These are phyloP conservation scores for Echinometra lucunter DNA, from an alignment of 53 echinoderm and acorn worm species.

Conservation along the genomic window DNA sequence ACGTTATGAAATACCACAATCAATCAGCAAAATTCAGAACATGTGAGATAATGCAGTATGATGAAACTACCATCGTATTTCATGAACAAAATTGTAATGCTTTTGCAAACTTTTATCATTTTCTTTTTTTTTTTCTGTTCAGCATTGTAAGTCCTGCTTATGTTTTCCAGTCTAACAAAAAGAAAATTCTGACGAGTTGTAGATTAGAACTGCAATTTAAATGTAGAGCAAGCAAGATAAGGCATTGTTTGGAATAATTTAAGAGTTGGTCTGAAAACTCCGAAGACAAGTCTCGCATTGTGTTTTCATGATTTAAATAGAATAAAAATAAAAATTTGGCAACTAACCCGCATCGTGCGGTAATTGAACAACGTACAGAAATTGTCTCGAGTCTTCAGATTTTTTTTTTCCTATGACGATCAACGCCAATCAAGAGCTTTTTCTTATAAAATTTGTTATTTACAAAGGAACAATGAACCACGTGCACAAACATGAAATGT, in stretches of 20 bases:
- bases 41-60: background rate
- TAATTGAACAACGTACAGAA: background rate
- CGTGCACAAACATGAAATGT: constrained; percentile 24
- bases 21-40: background rate
- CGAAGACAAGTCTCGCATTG: background rate
- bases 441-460: constrained; percentile 63
- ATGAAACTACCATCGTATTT: background rate
- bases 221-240: constrained; percentile 38
- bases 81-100: constrained; percentile 10
- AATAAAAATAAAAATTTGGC: constrained; percentile 58
- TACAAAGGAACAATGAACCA: constrained; percentile 47
- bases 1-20: background rate
- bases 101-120: background rate
- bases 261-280: constrained; percentile 36
- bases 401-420: constrained; percentile 52
- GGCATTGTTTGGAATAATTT: constrained; percentile 42
- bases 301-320: constrained; percentile 20
- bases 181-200: constrained; percentile 35
- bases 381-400: constrained; percentile 5
- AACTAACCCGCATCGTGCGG: background rate
- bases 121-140: background rate
- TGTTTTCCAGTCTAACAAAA: background rate
- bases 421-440: constrained; percentile 55
- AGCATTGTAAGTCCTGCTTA: constrained; percentile 26
- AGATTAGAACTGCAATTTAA: constrained; percentile 9